phyloP scores from a whole-genome alignment of 2,888 invertebrate genomes.

The Tenthredo mesomela region DNA sequence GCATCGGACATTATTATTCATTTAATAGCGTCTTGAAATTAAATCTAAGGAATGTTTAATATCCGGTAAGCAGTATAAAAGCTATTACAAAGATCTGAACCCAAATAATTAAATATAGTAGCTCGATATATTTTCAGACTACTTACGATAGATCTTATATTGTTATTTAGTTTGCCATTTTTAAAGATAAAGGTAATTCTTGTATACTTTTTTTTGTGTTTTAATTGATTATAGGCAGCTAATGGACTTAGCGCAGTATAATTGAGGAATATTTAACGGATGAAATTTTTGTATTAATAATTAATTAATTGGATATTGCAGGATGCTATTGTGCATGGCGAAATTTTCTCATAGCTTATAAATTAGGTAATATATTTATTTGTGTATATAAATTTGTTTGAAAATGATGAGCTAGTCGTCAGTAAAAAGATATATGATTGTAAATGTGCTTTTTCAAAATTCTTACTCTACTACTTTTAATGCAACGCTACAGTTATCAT shows the following conservation, averaged over 20 bases:
- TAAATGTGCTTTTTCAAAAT: constrained; percentile 33
- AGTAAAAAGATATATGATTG: constrained; percentile 10
- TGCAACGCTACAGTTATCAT: constrained; percentile 8
- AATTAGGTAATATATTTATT: neutral
- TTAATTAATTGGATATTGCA: neutral
- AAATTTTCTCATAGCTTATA: constrained; percentile 21
- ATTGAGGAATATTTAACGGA: neutral
- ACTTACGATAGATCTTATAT: neutral
- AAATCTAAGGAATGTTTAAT: neutral
- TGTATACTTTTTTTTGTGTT: neutral
- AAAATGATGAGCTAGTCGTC: constrained; percentile 1
- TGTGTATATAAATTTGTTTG: neutral
- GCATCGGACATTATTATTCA: constrained; percentile 1
- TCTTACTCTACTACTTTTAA: neutral
- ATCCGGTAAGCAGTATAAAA: constrained; percentile 14
- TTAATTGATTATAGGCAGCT: neutral
- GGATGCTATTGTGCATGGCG: constrained; percentile 21
- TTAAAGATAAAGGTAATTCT: neutral
- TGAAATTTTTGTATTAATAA: neutral
- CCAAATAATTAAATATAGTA: neutral
- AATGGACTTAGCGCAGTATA: neutral
- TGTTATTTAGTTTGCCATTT: neutral
- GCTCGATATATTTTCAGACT: neutral
- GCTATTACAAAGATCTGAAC: constrained; percentile 3
- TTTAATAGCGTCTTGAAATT: constrained; percentile 2